phyloP scores from a whole-genome alignment of 2,113 vertebrate species.

The Hippopotamus amphibius region DNA sequence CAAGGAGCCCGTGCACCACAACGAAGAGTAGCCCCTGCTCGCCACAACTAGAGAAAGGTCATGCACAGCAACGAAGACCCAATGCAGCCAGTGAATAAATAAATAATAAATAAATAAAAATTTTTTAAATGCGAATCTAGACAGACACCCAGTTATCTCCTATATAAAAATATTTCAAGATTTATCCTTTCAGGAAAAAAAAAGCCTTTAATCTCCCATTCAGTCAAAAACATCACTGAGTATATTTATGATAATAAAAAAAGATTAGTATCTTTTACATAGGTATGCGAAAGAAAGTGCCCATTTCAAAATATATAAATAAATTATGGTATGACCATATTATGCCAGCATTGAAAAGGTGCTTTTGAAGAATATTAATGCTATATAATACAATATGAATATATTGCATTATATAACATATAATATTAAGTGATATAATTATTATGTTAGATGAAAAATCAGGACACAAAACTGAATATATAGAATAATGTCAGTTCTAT shows the following conservation, averaged over 20 bases:
- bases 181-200: not conserved
- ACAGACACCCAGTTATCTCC: not conserved
- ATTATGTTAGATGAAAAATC: slow-evolving; percentile 13
- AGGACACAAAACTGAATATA: not conserved
- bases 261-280: not conserved
- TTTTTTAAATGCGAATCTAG: not conserved
- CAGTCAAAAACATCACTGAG: not conserved
- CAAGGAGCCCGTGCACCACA: no score
- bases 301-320: not conserved
- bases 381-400: not conserved
- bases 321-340: not conserved
- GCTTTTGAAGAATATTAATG: not conserved
- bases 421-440: not conserved
- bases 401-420: not conserved
- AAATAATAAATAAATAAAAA: no score
- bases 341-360: not conserved
- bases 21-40: no score
- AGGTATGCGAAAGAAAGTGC: not conserved
- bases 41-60: no score
- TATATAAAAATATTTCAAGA: slow-evolving; percentile 22
- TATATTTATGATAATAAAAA: not conserved
- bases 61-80: no score
- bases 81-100: no score
- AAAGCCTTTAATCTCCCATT: not conserved
- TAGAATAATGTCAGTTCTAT: not conserved